A percentile compares a stretch with the other conserved stretches of the same genome.
Conservation (phyloP, 2,888 invertebrate genomes). For the Cataglyphis cursor region DNA sequence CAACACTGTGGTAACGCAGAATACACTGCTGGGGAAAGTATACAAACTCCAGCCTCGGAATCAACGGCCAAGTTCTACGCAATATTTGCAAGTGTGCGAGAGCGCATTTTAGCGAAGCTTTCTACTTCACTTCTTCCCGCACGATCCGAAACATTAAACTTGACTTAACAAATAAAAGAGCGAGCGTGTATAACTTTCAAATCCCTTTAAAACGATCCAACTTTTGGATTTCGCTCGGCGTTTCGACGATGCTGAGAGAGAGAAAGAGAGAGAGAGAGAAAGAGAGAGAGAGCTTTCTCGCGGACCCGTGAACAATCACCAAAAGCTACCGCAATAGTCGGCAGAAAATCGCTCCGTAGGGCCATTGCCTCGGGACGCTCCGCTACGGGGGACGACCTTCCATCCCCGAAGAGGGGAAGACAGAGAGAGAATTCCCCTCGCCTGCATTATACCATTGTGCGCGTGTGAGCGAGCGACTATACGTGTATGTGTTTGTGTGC, state of each 20-base stretch:
- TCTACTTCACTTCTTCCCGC: not conserved
- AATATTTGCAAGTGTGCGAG: slow-evolving; percentile 39
- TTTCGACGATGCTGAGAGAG: not conserved
- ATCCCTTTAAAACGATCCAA: slow-evolving; percentile 46
- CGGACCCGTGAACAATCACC: not conserved
- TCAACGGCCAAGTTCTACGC: slow-evolving; percentile 30
- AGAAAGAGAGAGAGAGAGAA: too few relatives aligned
- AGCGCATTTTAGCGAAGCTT: slow-evolving; percentile 26
- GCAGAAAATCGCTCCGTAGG: slow-evolving; percentile 46
- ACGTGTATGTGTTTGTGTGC: slow-evolving; percentile 54
- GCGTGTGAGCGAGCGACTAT: slow-evolving; percentile 13
- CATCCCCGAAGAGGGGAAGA: slow-evolving; percentile 5
- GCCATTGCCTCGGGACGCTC: slow-evolving; percentile 49
- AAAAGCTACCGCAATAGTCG: slow-evolving; percentile 32
- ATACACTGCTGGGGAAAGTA: slow-evolving; percentile 24
- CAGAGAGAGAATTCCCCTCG: slow-evolving; percentile 12
- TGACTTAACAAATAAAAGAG: slow-evolving; percentile 44
- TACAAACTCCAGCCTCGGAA: slow-evolving; percentile 1
- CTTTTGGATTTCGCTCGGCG: slow-evolving; percentile 36
- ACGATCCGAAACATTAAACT: slow-evolving; percentile 49
- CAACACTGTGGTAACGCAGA: slow-evolving; percentile 24
- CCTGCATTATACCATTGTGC: slow-evolving; percentile 41
- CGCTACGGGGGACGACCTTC: slow-evolving; percentile 29
- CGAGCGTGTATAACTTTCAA: slow-evolving; percentile 37
- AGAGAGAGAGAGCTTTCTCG: slow-evolving; percentile 9